Evolutionary conservation across 2,113 vertebrate genomes (phyloP).

Genomic region (Labrus mixtus): DNA sequence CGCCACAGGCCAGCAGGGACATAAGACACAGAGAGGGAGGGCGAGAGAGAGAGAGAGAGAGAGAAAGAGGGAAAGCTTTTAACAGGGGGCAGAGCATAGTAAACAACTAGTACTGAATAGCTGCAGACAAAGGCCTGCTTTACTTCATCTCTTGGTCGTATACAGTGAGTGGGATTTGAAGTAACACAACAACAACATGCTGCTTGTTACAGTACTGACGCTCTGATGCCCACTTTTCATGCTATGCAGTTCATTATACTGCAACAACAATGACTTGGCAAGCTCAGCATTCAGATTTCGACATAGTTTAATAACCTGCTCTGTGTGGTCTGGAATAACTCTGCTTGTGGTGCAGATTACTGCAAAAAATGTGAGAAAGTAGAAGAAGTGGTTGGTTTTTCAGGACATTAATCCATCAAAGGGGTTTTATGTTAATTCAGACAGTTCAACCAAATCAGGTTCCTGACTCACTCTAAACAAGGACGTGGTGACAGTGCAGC

Average conservation of each 20-base stretch:
- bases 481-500: constrained; percentile 26
- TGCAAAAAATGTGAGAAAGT: not conserved
- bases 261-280: constrained; percentile 52
- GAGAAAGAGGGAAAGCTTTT: not conserved
- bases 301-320: constrained; percentile 25
- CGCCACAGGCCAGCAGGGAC: constrained; percentile 8
- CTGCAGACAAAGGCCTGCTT: constrained; percentile 67
- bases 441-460: constrained; percentile 7
- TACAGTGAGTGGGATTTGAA: constrained; percentile 42
- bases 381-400: not conserved
- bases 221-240: constrained; percentile 45
- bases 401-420: not conserved
- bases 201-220: constrained; percentile 51
- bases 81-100: constrained; percentile 37
- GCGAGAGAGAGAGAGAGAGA: not conserved
- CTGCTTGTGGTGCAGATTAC: constrained; percentile 16
- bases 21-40: not conserved
- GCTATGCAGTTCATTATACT: constrained; percentile 56
- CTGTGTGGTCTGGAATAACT: constrained; percentile 26
- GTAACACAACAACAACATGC: constrained; percentile 52
- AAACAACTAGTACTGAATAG: constrained; percentile 55
- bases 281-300: constrained; percentile 12
- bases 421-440: not conserved
- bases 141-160: constrained; percentile 46
- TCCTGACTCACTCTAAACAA: constrained; percentile 33